Evolutionary conservation across 2,888 invertebrate genomes (phyloP).

Genomic region (Himalopsyche tibetana): DNA sequence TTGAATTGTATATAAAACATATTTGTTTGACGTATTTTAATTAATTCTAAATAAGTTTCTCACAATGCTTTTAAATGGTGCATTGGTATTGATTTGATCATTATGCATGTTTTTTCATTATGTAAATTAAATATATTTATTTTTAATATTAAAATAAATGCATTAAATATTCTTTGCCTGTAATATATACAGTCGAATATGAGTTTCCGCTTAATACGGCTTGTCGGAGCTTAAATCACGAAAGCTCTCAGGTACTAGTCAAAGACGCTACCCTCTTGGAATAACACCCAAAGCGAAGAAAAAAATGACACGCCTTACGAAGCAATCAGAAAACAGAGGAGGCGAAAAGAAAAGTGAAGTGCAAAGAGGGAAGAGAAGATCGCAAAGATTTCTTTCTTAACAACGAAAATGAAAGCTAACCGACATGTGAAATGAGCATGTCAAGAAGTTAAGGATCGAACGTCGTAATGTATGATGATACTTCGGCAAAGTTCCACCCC

Average conservation of each 20-base stretch:
- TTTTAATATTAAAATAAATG: too few relatives aligned
- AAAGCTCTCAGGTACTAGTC: slow-evolving; percentile 45
- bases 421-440: slow-evolving; percentile 65
- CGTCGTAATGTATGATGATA: slow-evolving; percentile 60
- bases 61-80: too few relatives aligned
- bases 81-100: too few relatives aligned
- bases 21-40: too few relatives aligned
- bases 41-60: too few relatives aligned
- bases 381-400: slow-evolving; percentile 34
- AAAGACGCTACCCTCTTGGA: slow-evolving; percentile 43
- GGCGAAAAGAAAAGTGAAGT: slow-evolving; percentile 43
- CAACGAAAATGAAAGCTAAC: slow-evolving; percentile 58
- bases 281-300: slow-evolving; percentile 52
- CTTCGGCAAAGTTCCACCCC: slow-evolving; percentile 13
- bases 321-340: slow-evolving; percentile 57
- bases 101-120: too few relatives aligned
- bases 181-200: slow-evolving; percentile 11
- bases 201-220: slow-evolving; percentile 46
- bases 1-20: too few relatives aligned
- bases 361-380: slow-evolving; percentile 36
- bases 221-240: slow-evolving; percentile 46
- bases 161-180: background rate
- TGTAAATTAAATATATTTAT: too few relatives aligned
- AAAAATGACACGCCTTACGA: slow-evolving; percentile 61
- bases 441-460: slow-evolving; percentile 62